These are phyloP conservation scores for Salvator merianae DNA, from an alignment of 2,113 vertebrate species.

Conservation along the genomic window DNA sequence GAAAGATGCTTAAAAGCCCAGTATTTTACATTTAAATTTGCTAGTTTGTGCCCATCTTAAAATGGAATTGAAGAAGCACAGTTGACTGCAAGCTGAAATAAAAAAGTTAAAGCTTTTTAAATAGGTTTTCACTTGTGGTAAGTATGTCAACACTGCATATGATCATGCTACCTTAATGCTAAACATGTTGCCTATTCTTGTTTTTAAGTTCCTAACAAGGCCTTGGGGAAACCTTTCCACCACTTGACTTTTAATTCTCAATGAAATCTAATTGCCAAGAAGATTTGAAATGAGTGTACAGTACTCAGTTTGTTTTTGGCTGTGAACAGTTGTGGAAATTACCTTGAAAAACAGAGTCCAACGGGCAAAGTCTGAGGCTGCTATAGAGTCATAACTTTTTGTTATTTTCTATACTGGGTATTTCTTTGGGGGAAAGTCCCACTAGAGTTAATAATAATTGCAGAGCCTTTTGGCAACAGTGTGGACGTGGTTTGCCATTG, in stretches of 20 bases:
- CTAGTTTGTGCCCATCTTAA: no score
- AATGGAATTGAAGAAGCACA: background rate
- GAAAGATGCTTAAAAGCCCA: no score
- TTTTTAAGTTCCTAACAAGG: background rate
- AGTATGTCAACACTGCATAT: background rate
- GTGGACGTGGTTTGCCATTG: no score
- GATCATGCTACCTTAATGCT: background rate
- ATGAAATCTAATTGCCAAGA: background rate
- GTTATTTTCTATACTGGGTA: no score
- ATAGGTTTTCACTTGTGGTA: background rate
- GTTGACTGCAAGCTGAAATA: background rate
- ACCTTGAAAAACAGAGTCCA: background rate
- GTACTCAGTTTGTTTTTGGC: background rate
- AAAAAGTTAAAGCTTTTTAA: background rate
- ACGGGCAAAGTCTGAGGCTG: no score
- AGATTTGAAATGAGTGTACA: background rate
- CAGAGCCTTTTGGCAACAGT: no score
- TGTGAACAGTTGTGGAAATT: conserved; percentile 2
- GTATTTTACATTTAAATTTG: no score
- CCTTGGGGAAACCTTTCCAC: background rate
- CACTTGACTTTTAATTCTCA: no score
- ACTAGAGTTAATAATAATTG: no score
- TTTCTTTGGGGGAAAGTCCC: no score
- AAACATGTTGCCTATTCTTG: background rate
- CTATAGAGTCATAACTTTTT: no score